Evolutionary conservation across 2,888 invertebrate genomes (phyloP).

Genomic region (Ichneumoninae sp.): DNA sequence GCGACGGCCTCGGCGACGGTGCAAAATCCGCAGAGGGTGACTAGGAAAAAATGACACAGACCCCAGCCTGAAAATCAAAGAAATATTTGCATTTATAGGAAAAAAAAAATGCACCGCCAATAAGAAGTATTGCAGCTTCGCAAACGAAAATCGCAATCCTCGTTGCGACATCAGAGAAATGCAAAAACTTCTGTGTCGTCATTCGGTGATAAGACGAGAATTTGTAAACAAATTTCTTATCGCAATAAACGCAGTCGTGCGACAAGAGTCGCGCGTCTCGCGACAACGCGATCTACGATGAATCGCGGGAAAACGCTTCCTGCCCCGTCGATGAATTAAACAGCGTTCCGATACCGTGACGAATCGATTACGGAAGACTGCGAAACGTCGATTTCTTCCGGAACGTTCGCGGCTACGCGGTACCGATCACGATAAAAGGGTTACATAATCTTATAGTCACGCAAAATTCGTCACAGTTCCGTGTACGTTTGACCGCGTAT

Average conservation of each 20-base stretch:
- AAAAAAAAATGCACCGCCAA: neutral
- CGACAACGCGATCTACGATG: constrained; percentile 39
- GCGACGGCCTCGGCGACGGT: constrained; percentile 74
- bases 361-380: neutral
- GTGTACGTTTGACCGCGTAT: neutral
- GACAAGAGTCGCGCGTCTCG: constrained; percentile 8
- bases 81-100: neutral
- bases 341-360: constrained; percentile 3
- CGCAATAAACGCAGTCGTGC: neutral
- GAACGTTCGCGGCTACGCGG: neutral
- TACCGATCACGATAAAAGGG: neutral
- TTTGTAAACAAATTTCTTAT: neutral
- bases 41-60: constrained; percentile 72
- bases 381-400: neutral
- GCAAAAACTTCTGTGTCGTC: neutral
- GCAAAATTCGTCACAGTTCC: neutral
- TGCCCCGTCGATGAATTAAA: constrained; percentile 4
- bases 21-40: constrained; percentile 74
- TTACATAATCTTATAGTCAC: neutral
- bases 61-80: constrained; percentile 74
- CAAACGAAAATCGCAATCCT: neutral
- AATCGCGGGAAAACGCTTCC: neutral
- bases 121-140: neutral
- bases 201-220: neutral
- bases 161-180: neutral